phyloP scores from a whole-genome alignment of 2,888 invertebrate genomes.

The Onchidella celtica region DNA sequence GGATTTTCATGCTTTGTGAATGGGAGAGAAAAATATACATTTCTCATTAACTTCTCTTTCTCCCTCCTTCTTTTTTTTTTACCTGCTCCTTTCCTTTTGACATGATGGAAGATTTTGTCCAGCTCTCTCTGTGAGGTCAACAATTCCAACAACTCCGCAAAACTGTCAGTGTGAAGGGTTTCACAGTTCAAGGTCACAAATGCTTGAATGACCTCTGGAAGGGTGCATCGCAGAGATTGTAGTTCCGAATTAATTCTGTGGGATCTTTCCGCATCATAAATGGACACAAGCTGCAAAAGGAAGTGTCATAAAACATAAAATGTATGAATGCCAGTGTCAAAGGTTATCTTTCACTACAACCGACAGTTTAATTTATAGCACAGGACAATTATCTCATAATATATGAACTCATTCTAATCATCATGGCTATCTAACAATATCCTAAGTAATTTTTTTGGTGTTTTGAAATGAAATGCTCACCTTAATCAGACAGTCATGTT shows the following conservation, averaged over 20 bases:
- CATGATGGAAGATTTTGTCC: conserved; percentile 69
- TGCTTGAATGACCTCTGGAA: conserved; percentile 64
- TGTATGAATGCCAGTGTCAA: background rate
- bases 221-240: conserved; percentile 64
- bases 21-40: no score
- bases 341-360: background rate
- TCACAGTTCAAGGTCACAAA: conserved; percentile 65
- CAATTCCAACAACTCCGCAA: conserved; percentile 70
- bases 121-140: conserved; percentile 65
- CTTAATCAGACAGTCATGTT: no score
- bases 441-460: no score
- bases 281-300: conserved; percentile 63
- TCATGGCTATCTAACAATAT: no score
- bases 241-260: conserved; percentile 67
- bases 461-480: no score
- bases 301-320: background rate
- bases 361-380: background rate
- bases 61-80: no score
- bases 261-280: conserved; percentile 67
- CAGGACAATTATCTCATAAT: background rate
- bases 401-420: no score
- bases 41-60: no score
- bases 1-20: no score
- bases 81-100: conserved; percentile 70
- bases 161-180: conserved; percentile 66